Conservation (phyloP, 2,113 vertebrate genomes). For the Lepidiolamprologus cunningtoni region DNA sequence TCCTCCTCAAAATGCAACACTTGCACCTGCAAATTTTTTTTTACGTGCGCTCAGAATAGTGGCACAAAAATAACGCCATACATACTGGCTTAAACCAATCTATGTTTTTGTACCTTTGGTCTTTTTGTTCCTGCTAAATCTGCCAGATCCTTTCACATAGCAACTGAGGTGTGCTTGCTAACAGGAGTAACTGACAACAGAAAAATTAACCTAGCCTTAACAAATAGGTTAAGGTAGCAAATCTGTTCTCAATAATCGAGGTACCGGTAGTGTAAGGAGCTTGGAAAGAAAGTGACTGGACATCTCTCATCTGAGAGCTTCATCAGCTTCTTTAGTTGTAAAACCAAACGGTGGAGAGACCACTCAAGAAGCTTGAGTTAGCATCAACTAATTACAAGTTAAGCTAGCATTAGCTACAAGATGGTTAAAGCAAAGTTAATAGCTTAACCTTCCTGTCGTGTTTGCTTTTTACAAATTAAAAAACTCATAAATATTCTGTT, state of each 20-base stretch:
- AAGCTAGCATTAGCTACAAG: background rate
- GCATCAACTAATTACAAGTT: background rate
- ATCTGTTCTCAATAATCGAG: background rate
- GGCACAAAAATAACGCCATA: no score
- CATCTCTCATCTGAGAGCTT: background rate
- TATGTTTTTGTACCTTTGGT: background rate
- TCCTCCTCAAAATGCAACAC: no score
- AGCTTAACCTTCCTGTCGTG: background rate
- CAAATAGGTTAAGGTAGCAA: background rate
- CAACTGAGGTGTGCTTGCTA: background rate
- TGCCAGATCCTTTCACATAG: background rate
- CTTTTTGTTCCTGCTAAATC: background rate
- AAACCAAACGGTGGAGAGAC: background rate
- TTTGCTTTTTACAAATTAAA: background rate
- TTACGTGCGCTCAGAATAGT: no score
- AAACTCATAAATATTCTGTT: background rate
- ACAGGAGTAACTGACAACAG: background rate
- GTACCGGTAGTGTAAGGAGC: background rate
- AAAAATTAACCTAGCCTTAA: background rate
- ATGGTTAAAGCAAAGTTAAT: background rate
- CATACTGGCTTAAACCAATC: background rate
- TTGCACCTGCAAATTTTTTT: no score
- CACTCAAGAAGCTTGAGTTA: background rate
- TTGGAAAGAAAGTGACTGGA: background rate
- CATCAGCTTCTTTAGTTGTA: background rate